Conservation (phyloP, 2,888 invertebrate species). For the Megastigmus dorsalis region DNA sequence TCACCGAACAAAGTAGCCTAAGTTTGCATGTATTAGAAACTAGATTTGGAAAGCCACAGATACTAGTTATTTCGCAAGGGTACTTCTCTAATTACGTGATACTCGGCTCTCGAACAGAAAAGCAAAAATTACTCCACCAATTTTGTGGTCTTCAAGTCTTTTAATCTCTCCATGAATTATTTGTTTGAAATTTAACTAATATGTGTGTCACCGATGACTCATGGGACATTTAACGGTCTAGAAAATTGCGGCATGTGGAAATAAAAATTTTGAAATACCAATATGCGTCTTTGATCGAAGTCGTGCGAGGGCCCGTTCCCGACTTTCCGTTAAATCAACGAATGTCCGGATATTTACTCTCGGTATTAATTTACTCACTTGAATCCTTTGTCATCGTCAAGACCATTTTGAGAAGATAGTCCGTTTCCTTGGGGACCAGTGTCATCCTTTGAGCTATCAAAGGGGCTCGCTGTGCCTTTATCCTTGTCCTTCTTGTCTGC, state of each 20-base stretch:
- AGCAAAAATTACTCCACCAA: too few species aligned
- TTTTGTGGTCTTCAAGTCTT: too few species aligned
- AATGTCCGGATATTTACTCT: background rate
- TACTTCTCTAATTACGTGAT: too few species aligned
- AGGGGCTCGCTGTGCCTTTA: slow-evolving; percentile 77
- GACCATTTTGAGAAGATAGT: slow-evolving; percentile 79
- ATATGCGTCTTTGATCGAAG: slow-evolving; percentile 4
- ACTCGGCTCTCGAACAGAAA: too few species aligned
- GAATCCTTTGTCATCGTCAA: slow-evolving; percentile 92
- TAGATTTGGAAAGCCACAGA: slow-evolving; percentile 15
- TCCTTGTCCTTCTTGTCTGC: slow-evolving; percentile 76
- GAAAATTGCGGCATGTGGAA: background rate
- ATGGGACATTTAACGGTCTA: background rate
- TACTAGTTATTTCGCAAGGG: slow-evolving; percentile 10
- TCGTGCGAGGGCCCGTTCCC: background rate
- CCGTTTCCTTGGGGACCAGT: slow-evolving; percentile 77
- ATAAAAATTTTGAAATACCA: slow-evolving; percentile 25
- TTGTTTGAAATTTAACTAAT: background rate
- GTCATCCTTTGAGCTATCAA: slow-evolving; percentile 78
- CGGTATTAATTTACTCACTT: slow-evolving; percentile 81
- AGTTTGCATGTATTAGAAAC: background rate
- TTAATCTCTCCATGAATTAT: too few species aligned
- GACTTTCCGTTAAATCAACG: background rate
- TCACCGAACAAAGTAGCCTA: too few species aligned
- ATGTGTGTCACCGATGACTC: slow-evolving; percentile 10